Evolutionary conservation across 2,888 invertebrate species (phyloP), one percentile per base, ranked within the genome.

Genomic region (Pachycephus smyrnensis): DNA sequence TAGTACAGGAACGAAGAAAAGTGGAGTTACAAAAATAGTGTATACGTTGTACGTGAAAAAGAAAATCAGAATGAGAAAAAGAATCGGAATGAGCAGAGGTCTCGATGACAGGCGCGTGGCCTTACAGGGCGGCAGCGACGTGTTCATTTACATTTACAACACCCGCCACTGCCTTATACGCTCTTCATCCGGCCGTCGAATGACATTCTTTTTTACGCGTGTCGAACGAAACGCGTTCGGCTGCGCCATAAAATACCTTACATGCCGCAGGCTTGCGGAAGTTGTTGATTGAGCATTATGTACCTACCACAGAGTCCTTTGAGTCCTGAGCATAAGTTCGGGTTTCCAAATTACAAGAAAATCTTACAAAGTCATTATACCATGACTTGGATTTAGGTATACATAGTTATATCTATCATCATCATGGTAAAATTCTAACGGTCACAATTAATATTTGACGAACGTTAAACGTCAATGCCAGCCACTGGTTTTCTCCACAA

Each of bases 111-210:
- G 86, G 82, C 87, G 83, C 87, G 83, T 87, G 84, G 85, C 86
- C 88, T 86, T 88, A 88, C 88, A 84, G 87, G 86, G 85, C 86
- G 82, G 82, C 82, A 82, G 84, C 82, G 76, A 76, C 84, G 79
- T 82, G 82, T 85, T 86, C 85, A 86, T 88, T 88, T 88, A 88
- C 88, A 88, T 88, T 88, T 88, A 88, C 88, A 86, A 85, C 86
- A 79, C 83, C 84, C 84, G 84, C 87, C 83, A 80, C 81, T 81
- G 77, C 86, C 88, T 85, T 88, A 87, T 88, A 86, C 81, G 85
- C 83, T 79, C 83, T 80, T 87, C 86, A 85, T 84, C 81, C 85
- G 80, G 82, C 80, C 86, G 82, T 80, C 81, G 82, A 84, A 86
- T 86, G 85, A 86, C 85, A 82, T 87, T 88, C 83, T 85, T 86